Evolutionary conservation across 2,888 invertebrate genomes (phyloP).

Genomic region (Nyleta sp.): DNA sequence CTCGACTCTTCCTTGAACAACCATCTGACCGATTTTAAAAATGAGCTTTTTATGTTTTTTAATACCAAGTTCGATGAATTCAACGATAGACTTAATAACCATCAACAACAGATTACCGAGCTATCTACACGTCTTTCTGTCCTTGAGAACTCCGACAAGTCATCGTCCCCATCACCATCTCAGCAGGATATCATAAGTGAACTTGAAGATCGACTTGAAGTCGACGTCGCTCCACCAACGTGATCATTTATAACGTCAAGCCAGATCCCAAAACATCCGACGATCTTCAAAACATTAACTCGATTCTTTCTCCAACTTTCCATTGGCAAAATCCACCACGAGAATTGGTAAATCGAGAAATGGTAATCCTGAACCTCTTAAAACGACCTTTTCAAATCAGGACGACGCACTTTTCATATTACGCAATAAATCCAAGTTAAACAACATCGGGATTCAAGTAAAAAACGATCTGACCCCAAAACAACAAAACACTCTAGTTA

Average conservation of each 20-base stretch:
- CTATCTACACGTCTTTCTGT: too few species aligned
- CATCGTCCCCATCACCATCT: too few species aligned
- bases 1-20: too few species aligned
- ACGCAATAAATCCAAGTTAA: neutral
- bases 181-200: too few species aligned
- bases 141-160: too few species aligned
- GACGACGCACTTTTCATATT: neutral
- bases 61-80: too few species aligned
- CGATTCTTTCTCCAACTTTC: neutral
- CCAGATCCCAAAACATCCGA: neutral
- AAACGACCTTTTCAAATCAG: neutral
- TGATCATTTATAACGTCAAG: neutral
- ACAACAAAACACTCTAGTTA: neutral
- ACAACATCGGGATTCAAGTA: neutral
- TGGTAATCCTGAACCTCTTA: neutral
- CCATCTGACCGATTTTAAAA: too few species aligned
- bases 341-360: neutral
- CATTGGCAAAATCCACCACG: neutral
- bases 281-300: neutral
- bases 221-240: neutral
- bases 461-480: conserved; percentile 2
- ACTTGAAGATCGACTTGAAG: too few species aligned
- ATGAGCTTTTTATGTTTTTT: too few species aligned
- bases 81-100: too few species aligned
- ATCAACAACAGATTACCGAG: too few species aligned